Evolutionary conservation across 2,797 vertebrate species (phyloP).

Genomic region (Mus spretus): DNA sequence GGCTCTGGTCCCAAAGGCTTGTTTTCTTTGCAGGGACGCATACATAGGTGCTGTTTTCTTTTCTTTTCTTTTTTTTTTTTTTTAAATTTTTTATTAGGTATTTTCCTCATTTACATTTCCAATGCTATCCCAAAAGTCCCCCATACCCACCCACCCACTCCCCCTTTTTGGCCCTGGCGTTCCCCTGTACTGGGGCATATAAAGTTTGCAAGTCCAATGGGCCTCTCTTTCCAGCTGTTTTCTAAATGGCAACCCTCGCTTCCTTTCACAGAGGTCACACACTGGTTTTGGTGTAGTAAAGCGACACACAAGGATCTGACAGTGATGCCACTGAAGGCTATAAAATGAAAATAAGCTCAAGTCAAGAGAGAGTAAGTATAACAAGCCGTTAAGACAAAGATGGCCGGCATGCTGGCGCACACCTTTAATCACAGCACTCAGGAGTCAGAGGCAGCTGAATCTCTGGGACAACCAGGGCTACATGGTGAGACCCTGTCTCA

Average conservation of each 20-base stretch:
- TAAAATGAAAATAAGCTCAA: slow-evolving; percentile 35
- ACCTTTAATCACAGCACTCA: neutral
- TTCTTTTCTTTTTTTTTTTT: too few relatives aligned
- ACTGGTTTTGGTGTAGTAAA: neutral
- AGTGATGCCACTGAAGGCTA: neutral
- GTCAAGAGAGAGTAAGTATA: slow-evolving; percentile 50
- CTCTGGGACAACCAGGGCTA: neutral
- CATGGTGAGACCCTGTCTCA: neutral
- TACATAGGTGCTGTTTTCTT: neutral
- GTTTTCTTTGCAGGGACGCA: slow-evolving; percentile 16
- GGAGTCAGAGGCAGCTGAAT: neutral
- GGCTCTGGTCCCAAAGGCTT: neutral
- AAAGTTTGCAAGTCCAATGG: too few relatives aligned
- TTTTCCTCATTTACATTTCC: too few relatives aligned
- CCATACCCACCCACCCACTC: too few relatives aligned
- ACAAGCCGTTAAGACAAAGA: neutral
- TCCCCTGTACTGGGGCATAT: too few relatives aligned
- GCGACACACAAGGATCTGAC: neutral
- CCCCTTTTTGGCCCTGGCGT: too few relatives aligned
- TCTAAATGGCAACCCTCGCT: neutral
- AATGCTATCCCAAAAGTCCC: too few relatives aligned
- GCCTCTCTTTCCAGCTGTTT: too few relatives aligned
- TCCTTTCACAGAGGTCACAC: slow-evolving; percentile 59
- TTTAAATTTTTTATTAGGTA: too few relatives aligned
- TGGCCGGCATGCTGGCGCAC: too few relatives aligned